Base-by-base conservation (phyloP, 2,113 vertebrate species). In the Zonotrichia leucophrys region DNA sequence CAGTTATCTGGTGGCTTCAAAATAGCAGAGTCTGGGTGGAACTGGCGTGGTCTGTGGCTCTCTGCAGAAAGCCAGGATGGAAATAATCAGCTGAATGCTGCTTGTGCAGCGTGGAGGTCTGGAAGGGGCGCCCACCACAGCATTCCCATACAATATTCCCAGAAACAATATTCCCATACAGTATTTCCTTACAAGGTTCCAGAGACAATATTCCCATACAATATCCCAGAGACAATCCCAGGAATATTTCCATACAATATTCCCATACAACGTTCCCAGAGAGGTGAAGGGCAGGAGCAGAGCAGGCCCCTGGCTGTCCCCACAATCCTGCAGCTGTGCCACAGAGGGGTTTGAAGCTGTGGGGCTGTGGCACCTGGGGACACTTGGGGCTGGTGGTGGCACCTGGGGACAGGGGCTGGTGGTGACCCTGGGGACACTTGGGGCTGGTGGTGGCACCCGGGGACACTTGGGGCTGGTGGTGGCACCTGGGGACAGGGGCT, bases 71-170 rank as follows among this genome's bases (percentile, higher is more conserved):
- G 49, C 16, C 73, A n/a, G 39, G 63, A 3, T 35, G 91, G 82
- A 39, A 28, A 33, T 8, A 23, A 39, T 35, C 73, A 42, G 41
- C 24, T 72, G 5, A 17, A 2, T 4, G 70, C 25, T 35, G 24
- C 2, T 15, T 2, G 1, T 35, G 3, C 3, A 15, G 63, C 7
- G 0, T 0, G 11, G 24, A 15, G 69, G 64, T 37, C 33, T 9
- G 39, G 7, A 28, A 62, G 66, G 67, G 59, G 15, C 35, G 58
- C 42, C 67, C 49, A 12, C 9, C 22, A 1, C 24, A 3, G 2
- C 0, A 7, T n/a, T 72, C 4, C 59, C n/a, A 1, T 15, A 0
- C 16, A 11, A 10, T 6, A 12, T 31, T 31, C 30, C 30, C 52
- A 28, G 9, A 24, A 23, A 1, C 23, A 3, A 4, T 0, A 6